Evolutionary conservation across 2,797 vertebrate genomes (phyloP), one percentile per base, ranked within the genome.

Genomic region (Urosaurus nigricauda): DNA sequence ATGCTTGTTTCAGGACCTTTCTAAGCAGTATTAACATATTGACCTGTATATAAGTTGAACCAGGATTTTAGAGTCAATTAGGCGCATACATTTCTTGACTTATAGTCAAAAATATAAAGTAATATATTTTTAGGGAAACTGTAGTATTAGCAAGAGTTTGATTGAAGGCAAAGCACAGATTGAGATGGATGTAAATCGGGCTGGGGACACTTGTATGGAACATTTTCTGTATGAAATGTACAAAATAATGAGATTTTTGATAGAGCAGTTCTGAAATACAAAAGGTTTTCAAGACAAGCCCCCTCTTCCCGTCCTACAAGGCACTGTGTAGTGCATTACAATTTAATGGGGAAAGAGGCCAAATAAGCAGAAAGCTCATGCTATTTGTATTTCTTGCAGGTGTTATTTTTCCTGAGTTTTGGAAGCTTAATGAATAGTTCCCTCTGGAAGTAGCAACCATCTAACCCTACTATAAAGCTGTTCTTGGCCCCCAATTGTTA

Each of bases 381-480:
- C 19, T 70, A 43, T 84, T 40, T 79, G 82, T 71, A 58, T 74
- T 58, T 58, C 79, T 79, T 68, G 68, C 75, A 60, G 53, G 56
- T 89, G 53, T 63, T 84, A 32, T 84, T 84, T 81, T 51, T 51
- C 68, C 68, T 81, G 85, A 91, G 83, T 90, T 87, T 86, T 68
- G 2, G 80, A 81, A 91, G 74, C 89, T 0, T 16, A 95, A 91
- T 6, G 85, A 85, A 91, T 83, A 7, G 71, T 56, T 91, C 74
- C 85, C 58, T 88, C 71, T 0, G 0, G 85, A 51, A 87, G 71
- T 56, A 82, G 63, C 87, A 93, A 82, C n/a, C 53, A 58, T 14
- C 65, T 84, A 93, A 94, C 68, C 47, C 40, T 90, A 79, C 90
- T 60, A 75, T 43, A 43, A 88, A 94, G 53, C 75, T 84, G 16